These are phyloP conservation scores for Argyrosomus japonicus DNA, from an alignment of 2,113 vertebrate species.

Conservation along the genomic window DNA sequence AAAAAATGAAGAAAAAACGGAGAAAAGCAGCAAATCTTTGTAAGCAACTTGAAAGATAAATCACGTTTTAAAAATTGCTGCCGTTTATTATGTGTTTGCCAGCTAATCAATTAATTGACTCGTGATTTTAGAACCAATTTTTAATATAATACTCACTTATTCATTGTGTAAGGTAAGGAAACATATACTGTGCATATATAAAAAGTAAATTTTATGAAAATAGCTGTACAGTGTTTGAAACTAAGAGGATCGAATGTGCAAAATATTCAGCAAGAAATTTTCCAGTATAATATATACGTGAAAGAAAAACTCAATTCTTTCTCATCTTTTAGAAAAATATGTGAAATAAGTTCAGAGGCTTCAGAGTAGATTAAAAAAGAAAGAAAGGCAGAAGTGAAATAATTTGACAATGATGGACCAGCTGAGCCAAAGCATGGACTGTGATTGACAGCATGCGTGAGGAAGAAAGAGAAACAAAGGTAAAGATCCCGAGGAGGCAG, in stretches of 20 bases:
- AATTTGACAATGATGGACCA: not conserved
- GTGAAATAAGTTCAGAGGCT: not conserved
- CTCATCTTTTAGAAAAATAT: too few species aligned
- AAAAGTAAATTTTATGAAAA: too few species aligned
- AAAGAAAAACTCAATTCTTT: too few species aligned
- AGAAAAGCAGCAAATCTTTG: not conserved
- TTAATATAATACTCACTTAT: not conserved
- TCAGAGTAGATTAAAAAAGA: not conserved
- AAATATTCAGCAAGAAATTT: too few species aligned
- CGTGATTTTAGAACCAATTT: not conserved
- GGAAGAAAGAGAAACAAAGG: not conserved
- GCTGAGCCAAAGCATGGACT: not conserved
- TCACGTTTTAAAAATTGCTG: not conserved
- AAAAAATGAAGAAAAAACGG: not conserved
- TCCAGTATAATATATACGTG: too few species aligned
- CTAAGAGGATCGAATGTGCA: too few species aligned
- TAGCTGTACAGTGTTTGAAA: too few species aligned
- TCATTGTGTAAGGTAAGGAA: too few species aligned
- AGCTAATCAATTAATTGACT: not conserved
- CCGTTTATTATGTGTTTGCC: not conserved
- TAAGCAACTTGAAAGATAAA: not conserved
- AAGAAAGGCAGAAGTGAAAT: not conserved
- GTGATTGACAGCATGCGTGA: not conserved
- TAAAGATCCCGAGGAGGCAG: conserved; percentile 6
- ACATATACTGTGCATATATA: too few species aligned